These are phyloP conservation scores for Spondyliosoma cantharus DNA, from an alignment of 2,797 vertebrate genomes.

Conservation along the genomic window DNA sequence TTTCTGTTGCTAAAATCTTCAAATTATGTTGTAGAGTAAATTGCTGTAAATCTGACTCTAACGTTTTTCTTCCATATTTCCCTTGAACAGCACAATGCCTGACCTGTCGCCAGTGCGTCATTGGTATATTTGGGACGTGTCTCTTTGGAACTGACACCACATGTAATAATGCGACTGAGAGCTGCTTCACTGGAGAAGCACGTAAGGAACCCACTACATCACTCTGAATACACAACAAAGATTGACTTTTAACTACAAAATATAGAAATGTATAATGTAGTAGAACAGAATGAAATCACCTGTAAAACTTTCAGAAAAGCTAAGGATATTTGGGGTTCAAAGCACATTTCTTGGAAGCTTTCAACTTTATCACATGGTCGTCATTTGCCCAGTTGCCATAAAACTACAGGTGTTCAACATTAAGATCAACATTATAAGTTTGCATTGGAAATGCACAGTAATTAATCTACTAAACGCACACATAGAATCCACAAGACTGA, in stretches of 20 bases:
- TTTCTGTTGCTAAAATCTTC: not conserved
- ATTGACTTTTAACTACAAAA: not conserved
- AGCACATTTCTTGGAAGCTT: no score
- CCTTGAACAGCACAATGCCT: slow-evolving; percentile 62
- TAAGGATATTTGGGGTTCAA: no score
- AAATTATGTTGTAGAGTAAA: slow-evolving; percentile 7
- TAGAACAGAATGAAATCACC: not conserved
- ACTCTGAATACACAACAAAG: not conserved
- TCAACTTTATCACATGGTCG: not conserved
- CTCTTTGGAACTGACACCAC: not conserved
- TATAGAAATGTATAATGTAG: not conserved
- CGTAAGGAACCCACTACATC: slow-evolving; percentile 52
- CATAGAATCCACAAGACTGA: not conserved
- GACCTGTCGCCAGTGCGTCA: slow-evolving; percentile 49
- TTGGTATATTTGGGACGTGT: slow-evolving; percentile 49
- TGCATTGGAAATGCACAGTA: not conserved
- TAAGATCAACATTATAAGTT: no score
- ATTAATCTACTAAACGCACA: not conserved
- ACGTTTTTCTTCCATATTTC: not conserved
- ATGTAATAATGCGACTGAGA: slow-evolving; percentile 51
- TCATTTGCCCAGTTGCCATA: not conserved
- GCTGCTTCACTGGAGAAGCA: slow-evolving; percentile 63
- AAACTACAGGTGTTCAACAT: not conserved
- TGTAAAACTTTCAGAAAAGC: no score
- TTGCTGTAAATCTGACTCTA: not conserved